Base-by-base conservation (phyloP, 2,113 vertebrate genomes). In the Microcebus griseorufus region DNA sequence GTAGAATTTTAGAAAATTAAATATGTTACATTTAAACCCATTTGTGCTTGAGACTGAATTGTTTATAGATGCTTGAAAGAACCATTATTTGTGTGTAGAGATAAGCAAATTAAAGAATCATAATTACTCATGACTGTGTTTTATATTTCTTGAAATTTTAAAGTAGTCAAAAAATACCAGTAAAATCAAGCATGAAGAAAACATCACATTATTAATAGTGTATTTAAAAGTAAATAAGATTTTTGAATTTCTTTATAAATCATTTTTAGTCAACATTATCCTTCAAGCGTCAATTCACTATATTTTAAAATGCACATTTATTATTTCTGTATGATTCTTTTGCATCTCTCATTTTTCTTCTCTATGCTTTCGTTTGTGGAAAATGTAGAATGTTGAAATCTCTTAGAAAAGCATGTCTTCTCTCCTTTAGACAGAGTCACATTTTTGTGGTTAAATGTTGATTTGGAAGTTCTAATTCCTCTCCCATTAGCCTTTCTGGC, bases 1-100 rank as follows among this genome's bases (percentile, higher is more conserved):
- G 70, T 89, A 90, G 64, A 82, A 97, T 96, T 92, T 98, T 65
- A 69, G 94, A 90, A 65, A 95, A 97, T 95, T 97, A 94, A 96
- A 96, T 48, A 67, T 89, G 39, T 88, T 93, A 29, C 82, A 85
- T 95, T 95, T 95, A 62, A 88, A 95, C 37, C 53, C 51, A 29
- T 90, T 92, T n/a, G 72, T 95, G 90, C 90, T 92, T 92, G 94
- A 72, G 51, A 76, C 64, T 60, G 37, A 58, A 22, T 69, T 94
- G 60, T 90, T 97, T 95, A 60, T 7, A 55, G 88, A 45, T 39
- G 75, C 62, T 95, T 97, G 94, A 72, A 89, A 96, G 94, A 90
- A 53, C 34, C 76, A 93, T 37, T 8, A 60, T 94, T 98, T 92
- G 60, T 83, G 42, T 88, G 55, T 58, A 85, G 0, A 69, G 51